A percentile compares a stretch with the other conserved stretches of the same genome.
Evolutionary conservation across 2,888 invertebrate genomes (phyloP).

Genomic region (Coremacera marginata): DNA sequence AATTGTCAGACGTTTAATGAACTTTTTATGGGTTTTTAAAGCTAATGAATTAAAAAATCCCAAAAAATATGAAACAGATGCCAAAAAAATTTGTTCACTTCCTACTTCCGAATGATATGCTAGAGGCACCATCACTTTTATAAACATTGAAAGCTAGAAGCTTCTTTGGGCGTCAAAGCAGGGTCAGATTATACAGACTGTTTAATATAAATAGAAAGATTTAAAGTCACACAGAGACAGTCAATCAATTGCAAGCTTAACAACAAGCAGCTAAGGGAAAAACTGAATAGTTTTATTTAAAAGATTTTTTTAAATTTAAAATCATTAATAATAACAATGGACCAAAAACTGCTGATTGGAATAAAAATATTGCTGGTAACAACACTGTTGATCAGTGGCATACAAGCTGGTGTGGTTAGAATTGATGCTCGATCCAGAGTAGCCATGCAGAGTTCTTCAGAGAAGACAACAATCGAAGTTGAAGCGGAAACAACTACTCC

Average conservation of each 20-base stretch:
- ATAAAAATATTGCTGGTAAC: not conserved
- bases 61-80: constrained; percentile 10
- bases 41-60: not conserved
- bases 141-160: constrained; percentile 1
- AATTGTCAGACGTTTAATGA: constrained; percentile 1
- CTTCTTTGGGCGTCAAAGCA: not conserved
- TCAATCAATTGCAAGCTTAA: constrained; percentile 7
- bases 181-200: not conserved
- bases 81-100: constrained; percentile 22
- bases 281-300: not conserved
- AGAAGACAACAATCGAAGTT: not conserved
- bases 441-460: not conserved
- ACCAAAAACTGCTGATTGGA: not conserved
- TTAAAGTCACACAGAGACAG: not conserved
- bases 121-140: not conserved
- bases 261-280: not conserved
- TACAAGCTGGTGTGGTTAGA: constrained; percentile 42
- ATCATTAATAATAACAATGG: not conserved
- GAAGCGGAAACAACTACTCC: constrained; percentile 39
- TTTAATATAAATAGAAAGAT: constrained; percentile 10
- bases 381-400: not conserved
- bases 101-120: constrained; percentile 7
- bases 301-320: no score
- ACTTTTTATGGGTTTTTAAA: not conserved
- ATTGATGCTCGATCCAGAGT: not conserved